phyloP scores from a whole-genome alignment of 2,113 vertebrate species.

The Corythornis madagascariensis region DNA sequence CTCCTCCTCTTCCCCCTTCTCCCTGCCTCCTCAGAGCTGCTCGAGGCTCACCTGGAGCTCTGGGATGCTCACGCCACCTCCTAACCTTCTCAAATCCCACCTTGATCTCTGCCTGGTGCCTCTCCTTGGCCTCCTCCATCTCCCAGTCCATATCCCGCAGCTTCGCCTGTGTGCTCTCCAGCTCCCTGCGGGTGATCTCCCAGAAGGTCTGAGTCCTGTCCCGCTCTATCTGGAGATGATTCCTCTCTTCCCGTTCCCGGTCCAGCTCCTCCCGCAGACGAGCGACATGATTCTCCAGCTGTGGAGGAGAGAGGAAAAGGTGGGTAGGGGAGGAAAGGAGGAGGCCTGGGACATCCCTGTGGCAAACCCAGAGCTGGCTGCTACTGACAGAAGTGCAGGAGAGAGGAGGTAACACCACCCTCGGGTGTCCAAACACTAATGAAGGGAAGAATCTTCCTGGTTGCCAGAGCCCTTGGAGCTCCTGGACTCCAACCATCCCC shows the following conservation, averaged over 20 bases:
- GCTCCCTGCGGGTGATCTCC: conserved; percentile 84
- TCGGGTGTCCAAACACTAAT: not conserved
- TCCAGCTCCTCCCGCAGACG: conserved; percentile 88
- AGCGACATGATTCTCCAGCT: conserved; percentile 86
- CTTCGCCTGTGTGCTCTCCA: conserved; percentile 85
- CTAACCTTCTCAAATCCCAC: conserved; percentile 50
- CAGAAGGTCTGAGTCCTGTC: conserved; percentile 88
- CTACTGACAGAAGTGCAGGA: not conserved
- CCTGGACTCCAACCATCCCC: not conserved
- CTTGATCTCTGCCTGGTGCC: conserved; percentile 91
- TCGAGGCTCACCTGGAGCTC: not conserved
- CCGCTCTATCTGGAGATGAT: conserved; percentile 91
- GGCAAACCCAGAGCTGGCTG: not conserved
- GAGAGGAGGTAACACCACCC: not conserved
- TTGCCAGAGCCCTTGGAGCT: not conserved
- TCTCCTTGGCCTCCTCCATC: conserved; percentile 86
- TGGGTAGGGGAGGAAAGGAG: not conserved
- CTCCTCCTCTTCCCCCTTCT: not conserved
- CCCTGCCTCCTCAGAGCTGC: not conserved
- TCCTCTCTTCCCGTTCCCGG: conserved; percentile 89
- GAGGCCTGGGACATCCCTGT: accelerated
- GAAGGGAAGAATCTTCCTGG: too few relatives aligned
- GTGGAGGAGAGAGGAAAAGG: not conserved
- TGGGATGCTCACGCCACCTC: too few relatives aligned
- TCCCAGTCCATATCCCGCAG: conserved; percentile 83